These are phyloP conservation scores for Azorinus chamasolen DNA, from an alignment of 2,888 invertebrate species.

Conservation along the genomic window DNA sequence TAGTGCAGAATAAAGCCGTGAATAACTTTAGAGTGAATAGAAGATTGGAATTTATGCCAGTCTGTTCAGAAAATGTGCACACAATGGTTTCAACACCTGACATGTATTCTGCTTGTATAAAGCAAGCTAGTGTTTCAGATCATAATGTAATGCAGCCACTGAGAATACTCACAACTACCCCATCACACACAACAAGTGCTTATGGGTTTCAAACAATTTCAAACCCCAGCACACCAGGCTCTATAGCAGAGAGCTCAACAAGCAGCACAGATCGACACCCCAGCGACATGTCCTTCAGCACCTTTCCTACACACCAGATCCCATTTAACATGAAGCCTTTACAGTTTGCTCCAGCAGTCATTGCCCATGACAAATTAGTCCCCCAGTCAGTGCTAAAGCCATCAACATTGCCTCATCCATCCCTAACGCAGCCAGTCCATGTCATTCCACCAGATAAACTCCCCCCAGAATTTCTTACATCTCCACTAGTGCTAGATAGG, in stretches of 20 bases:
- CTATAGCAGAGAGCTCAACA: constrained; percentile 7
- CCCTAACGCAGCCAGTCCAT: not conserved
- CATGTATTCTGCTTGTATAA: not conserved
- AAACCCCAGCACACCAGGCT: constrained; percentile 48
- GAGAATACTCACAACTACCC: constrained; percentile 35
- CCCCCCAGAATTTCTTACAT: not conserved
- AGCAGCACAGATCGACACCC: not conserved
- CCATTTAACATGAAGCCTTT: constrained; percentile 1
- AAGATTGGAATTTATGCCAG: no score
- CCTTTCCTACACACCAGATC: not conserved
- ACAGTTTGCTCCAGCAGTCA: not conserved
- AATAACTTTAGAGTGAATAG: not conserved
- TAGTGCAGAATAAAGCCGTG: not conserved
- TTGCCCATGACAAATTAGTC: constrained; percentile 2
- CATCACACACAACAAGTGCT: constrained; percentile 4
- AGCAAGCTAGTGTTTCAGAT: constrained; percentile 5
- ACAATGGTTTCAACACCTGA: not conserved
- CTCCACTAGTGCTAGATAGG: constrained; percentile 1
- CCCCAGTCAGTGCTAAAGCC: constrained; percentile 1
- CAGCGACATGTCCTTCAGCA: not conserved
- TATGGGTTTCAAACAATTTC: constrained; percentile 32
- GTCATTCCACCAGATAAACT: not conserved
- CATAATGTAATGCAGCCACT: constrained; percentile 29
- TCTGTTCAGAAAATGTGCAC: not conserved
- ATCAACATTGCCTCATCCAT: not conserved